phyloP scores from a whole-genome alignment of 2,797 vertebrate genomes.

The Anabas testudineus region DNA sequence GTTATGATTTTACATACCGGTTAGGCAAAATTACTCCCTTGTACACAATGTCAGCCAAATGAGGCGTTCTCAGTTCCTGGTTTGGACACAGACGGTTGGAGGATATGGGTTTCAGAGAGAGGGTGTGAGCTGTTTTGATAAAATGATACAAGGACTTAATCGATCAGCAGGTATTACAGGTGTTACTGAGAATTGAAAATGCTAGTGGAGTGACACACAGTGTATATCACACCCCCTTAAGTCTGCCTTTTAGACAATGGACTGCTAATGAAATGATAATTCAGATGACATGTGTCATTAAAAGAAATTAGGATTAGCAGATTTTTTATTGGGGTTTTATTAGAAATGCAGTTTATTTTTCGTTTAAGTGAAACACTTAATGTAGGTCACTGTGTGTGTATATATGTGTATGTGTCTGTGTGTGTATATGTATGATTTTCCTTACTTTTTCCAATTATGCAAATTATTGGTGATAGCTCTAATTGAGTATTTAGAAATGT shows the following conservation, averaged over 20 bases:
- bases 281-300: neutral
- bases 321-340: too few relatives aligned
- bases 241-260: neutral
- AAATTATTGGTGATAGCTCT: neutral
- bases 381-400: too few relatives aligned
- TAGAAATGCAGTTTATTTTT: neutral
- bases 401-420: too few relatives aligned
- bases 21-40: conserved; percentile 79
- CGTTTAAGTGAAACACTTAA: neutral
- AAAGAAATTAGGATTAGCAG: neutral
- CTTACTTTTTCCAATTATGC: neutral
- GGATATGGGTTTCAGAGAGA: conserved; percentile 62
- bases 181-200: conserved; percentile 31
- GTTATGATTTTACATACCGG: conserved; percentile 83
- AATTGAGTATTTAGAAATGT: neutral
- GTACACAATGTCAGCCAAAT: conserved; percentile 80
- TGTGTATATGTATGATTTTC: too few relatives aligned
- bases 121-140: conserved; percentile 60
- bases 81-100: conserved; percentile 71
- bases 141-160: conserved; percentile 41
- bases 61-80: conserved; percentile 75
- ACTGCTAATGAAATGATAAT: conserved; percentile 9
- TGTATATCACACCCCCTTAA: neutral
- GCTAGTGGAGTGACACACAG: neutral
- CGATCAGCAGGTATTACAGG: conserved; percentile 56